Evolutionary conservation across 2,797 vertebrate species (phyloP).

Genomic region (Pseudochirops cupreus): DNA sequence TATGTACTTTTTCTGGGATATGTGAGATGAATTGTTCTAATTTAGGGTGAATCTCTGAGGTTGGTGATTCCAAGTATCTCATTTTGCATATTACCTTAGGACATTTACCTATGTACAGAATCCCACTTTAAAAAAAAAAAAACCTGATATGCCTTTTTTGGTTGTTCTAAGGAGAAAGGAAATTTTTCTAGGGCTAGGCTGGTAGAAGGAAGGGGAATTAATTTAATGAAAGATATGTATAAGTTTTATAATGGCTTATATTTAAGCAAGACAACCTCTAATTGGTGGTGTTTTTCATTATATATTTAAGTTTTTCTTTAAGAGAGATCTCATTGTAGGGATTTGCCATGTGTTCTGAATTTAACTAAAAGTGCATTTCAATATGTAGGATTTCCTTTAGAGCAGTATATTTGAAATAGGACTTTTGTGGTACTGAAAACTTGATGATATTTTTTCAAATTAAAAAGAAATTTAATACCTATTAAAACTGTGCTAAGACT

Average conservation of each 20-base stretch:
- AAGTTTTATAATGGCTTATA: not conserved
- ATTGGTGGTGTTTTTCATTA: not conserved
- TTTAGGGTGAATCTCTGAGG: not conserved
- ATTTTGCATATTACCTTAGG: not conserved
- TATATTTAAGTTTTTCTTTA: not conserved
- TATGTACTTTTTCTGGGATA: slow-evolving; percentile 67
- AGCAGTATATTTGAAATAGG: not conserved
- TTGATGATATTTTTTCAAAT: not conserved
- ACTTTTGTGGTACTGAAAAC: not conserved
- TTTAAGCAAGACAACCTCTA: not conserved
- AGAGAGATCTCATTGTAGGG: not conserved
- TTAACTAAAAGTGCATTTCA: not conserved
- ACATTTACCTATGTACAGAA: not conserved
- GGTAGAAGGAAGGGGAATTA: not conserved
- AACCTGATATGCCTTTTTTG: not conserved
- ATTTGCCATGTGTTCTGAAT: not conserved
- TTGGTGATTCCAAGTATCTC: not conserved
- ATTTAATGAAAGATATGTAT: not conserved
- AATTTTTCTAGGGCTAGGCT: not conserved
- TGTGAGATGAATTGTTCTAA: not conserved
- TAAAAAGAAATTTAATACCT: not conserved
- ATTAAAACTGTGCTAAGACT: not conserved
- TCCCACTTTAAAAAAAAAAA: too few relatives aligned
- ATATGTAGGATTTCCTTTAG: not conserved
- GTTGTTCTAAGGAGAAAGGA: not conserved